A percentile compares a stretch with the other conserved stretches of the same genome.
These are phyloP conservation scores for Spea multiplicata DNA, from an alignment of 2,113 vertebrate genomes.

Conservation along the genomic window DNA sequence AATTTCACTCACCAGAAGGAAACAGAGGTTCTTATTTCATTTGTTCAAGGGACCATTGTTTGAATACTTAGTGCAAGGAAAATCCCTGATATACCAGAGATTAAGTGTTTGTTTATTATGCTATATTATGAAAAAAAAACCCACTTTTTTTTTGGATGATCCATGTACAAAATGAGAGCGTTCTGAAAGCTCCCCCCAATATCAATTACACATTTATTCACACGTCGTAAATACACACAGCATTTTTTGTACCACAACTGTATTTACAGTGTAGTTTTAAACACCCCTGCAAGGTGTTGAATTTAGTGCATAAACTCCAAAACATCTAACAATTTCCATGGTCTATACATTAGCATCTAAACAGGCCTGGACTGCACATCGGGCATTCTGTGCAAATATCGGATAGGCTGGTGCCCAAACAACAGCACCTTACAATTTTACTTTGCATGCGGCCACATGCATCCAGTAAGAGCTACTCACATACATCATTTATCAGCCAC, in stretches of 20 bases:
- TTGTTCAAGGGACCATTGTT: not conserved
- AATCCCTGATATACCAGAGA: conserved; percentile 10
- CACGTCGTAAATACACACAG: not conserved
- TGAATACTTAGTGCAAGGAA: not conserved
- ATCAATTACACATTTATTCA: not conserved
- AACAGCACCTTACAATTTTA: no score
- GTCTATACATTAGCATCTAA: no score
- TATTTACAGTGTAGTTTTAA: no score
- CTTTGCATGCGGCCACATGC: no score
- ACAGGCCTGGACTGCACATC: no score
- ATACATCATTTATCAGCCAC: no score
- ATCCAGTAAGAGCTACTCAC: no score
- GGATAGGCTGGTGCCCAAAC: no score
- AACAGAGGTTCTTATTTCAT: not conserved
- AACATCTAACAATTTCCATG: no score
- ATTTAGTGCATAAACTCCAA: no score
- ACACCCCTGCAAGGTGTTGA: no score
- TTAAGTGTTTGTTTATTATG: not conserved
- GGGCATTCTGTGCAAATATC: no score
- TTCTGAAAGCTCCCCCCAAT: not conserved
- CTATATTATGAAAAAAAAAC: not conserved
- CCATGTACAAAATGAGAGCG: not conserved
- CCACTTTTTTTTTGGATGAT: not conserved
- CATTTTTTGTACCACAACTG: not conserved
- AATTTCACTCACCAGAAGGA: not conserved